phyloP scores from a whole-genome alignment of 1,140 invertebrate genomes.

The Schlechtendalia chinensis region DNA sequence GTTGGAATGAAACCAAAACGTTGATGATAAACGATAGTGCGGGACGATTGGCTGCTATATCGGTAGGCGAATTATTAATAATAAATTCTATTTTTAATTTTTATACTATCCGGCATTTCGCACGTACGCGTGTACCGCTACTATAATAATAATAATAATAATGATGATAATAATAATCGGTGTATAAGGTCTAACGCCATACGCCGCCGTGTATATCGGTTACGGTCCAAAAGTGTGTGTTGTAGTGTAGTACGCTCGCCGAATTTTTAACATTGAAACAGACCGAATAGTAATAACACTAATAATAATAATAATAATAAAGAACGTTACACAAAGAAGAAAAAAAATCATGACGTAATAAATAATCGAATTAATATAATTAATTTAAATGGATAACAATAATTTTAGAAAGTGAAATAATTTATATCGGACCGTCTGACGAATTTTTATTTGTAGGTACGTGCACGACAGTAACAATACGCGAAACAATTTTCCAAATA shows the following conservation, averaged over 20 bases:
- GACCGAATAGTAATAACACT: no score
- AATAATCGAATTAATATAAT: constrained; percentile 8
- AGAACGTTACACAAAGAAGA: neutral
- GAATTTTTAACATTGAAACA: constrained; percentile 19
- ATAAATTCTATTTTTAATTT: neutral
- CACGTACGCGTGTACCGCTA: no score
- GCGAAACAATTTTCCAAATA: neutral
- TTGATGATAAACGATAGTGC: neutral
- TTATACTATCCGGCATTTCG: neutral
- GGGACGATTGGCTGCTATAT: no score
- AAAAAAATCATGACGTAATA: neutral
- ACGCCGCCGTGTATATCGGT: neutral
- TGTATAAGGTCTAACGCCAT: neutral
- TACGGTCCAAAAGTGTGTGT: neutral
- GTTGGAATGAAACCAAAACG: constrained; percentile 7
- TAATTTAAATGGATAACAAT: neutral
- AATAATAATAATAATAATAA: no score
- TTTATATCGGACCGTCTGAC: neutral
- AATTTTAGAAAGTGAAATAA: constrained; percentile 25
- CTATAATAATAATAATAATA: no score
- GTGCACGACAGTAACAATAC: neutral
- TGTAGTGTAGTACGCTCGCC: no score
- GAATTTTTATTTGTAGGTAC: neutral
- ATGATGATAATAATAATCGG: neutral
- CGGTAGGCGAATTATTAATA: neutral